Conservation (phyloP, 2,797 vertebrate species). For the Petrocephalus sullivani region DNA sequence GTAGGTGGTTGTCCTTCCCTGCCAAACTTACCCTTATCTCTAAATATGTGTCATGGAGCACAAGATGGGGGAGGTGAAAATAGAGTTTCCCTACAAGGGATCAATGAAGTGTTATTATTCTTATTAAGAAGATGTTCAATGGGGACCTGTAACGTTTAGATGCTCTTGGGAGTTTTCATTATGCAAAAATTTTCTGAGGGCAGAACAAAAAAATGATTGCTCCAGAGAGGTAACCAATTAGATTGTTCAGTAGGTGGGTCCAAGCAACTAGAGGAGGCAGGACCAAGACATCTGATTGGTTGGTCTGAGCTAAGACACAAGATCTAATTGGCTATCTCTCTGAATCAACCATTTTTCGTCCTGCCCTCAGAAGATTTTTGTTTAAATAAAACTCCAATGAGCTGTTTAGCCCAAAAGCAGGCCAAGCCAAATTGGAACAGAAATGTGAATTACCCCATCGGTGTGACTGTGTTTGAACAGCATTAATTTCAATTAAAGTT, state of each 20-base stretch:
- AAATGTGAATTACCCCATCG: constrained; percentile 18
- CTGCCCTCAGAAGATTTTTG: too few species aligned
- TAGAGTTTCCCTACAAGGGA: not conserved
- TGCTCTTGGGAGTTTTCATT: too few species aligned
- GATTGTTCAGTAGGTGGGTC: too few species aligned
- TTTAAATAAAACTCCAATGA: too few species aligned
- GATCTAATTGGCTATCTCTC: too few species aligned
- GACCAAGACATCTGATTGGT: too few species aligned
- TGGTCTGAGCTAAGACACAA: too few species aligned
- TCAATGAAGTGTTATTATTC: not conserved
- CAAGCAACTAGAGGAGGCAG: too few species aligned
- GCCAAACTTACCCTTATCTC: not conserved
- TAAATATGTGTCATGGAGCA: not conserved
- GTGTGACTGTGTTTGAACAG: constrained; percentile 34
- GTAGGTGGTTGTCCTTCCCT: not conserved
- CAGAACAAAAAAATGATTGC: too few species aligned
- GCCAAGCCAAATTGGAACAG: not conserved
- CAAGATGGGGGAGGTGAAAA: not conserved
- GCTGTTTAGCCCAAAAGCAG: not conserved
- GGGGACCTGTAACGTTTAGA: not conserved
- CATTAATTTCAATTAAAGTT: constrained; percentile 52
- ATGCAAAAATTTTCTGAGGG: too few species aligned
- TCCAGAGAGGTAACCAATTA: too few species aligned
- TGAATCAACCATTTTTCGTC: too few species aligned
- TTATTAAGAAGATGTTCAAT: not conserved